Conservation (phyloP, 37 sponge, comb jelly and placozoan genomes). For the Chondrosia reniformis region DNA sequence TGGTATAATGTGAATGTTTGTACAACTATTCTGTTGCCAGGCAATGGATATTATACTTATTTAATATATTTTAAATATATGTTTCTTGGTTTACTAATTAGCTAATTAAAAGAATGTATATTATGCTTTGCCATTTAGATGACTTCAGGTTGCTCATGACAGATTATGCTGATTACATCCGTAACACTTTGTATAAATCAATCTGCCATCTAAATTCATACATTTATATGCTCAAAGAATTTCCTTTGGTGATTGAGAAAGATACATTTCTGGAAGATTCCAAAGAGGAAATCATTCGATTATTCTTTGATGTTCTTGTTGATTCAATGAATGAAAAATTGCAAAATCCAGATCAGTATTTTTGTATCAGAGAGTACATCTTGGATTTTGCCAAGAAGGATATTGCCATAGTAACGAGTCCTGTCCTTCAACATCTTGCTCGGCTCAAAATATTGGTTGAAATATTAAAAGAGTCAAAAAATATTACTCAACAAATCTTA, state of each 20-base stretch:
- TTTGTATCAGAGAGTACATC: background rate
- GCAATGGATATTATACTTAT: no score
- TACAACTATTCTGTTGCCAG: no score
- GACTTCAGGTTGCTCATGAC: background rate
- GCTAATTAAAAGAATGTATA: no score
- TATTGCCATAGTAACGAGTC: background rate
- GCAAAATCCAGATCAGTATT: background rate
- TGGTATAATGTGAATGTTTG: no score
- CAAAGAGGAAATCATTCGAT: background rate
- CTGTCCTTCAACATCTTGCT: background rate
- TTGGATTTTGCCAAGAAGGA: background rate
- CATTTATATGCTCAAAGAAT: background rate
- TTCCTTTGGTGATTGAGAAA: background rate
- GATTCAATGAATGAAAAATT: background rate
- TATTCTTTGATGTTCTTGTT: constrained; percentile 2
- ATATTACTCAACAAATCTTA: background rate
- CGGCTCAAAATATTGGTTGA: background rate
- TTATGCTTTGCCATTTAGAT: no score
- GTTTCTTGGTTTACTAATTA: no score
- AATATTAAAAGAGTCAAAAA: background rate
- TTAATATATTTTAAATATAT: no score
- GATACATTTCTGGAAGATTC: background rate
- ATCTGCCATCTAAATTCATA: background rate
- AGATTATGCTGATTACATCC: background rate
- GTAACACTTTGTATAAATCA: background rate